A percentile compares a stretch with the other conserved stretches of the same genome.
Conservation (phyloP, 2,797 vertebrate genomes). For the Enteromius radiatus region DNA sequence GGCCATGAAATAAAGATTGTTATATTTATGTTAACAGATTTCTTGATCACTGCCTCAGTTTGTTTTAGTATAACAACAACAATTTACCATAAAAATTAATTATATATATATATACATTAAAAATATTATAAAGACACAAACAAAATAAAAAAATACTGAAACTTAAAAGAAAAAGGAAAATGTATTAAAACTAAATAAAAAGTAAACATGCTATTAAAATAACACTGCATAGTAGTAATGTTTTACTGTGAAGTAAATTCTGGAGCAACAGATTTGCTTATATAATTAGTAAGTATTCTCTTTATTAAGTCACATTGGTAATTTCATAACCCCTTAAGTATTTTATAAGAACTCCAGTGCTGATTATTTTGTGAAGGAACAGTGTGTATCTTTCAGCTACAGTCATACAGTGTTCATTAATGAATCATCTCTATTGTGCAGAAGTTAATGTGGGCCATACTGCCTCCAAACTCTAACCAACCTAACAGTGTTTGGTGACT, state of each 20-base stretch:
- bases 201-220: not conserved
- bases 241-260: not conserved
- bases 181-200: too few relatives aligned
- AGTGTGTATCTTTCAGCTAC: not conserved
- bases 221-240: not conserved
- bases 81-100: not conserved
- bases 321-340: not conserved
- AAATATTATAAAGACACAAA: not conserved
- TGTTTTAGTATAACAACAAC: not conserved
- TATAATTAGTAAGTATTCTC: not conserved
- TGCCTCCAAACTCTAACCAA: not conserved
- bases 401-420: not conserved
- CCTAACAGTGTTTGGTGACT: not conserved
- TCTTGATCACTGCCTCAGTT: conserved; percentile 22
- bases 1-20: conserved; percentile 65
- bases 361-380: conserved; percentile 7
- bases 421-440: conserved; percentile 2
- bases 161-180: not conserved
- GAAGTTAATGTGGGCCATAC: not conserved
- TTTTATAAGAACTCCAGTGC: not conserved
- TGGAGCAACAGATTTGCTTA: not conserved
- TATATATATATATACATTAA: not conserved
- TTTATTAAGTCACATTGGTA: conserved; percentile 3
- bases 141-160: not conserved
- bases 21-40: conserved; percentile 64